Conservation (phyloP, 2,797 vertebrate species). For the Notamacropus eugenii region DNA sequence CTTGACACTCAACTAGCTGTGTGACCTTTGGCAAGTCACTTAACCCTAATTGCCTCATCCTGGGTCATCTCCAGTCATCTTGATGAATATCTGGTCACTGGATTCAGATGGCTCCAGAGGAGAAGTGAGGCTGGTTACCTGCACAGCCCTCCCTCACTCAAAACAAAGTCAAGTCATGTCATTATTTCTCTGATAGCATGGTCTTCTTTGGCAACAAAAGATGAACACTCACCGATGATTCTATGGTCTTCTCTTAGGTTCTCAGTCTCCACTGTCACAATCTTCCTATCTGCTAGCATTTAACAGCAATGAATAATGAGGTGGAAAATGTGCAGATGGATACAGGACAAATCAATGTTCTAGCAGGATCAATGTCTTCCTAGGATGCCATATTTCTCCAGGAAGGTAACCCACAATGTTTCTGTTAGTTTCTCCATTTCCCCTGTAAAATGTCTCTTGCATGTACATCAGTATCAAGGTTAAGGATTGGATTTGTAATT, state of each 20-base stretch:
- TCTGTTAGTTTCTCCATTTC: not conserved
- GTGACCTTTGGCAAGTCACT: too few species aligned
- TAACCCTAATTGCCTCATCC: too few species aligned
- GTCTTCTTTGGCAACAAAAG: too few species aligned
- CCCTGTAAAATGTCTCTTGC: not conserved
- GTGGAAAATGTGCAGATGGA: not conserved
- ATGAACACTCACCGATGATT: not conserved
- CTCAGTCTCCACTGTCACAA: not conserved
- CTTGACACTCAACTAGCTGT: too few species aligned
- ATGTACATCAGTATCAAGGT: not conserved
- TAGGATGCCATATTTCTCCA: not conserved
- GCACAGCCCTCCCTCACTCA: too few species aligned
- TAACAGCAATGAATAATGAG: not conserved
- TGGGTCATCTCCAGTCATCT: too few species aligned
- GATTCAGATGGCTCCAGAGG: too few species aligned
- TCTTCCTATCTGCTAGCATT: not conserved
- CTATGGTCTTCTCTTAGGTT: not conserved
- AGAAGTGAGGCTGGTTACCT: too few species aligned
- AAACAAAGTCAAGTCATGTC: too few species aligned
- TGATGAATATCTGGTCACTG: too few species aligned
- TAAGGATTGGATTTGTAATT: not conserved
- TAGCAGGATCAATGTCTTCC: not conserved
- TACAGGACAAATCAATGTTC: not conserved
- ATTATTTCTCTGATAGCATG: too few species aligned
- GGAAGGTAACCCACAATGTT: not conserved